Evolutionary conservation across 2,113 vertebrate species (phyloP).

Genomic region (Neodon shergylaensis): DNA sequence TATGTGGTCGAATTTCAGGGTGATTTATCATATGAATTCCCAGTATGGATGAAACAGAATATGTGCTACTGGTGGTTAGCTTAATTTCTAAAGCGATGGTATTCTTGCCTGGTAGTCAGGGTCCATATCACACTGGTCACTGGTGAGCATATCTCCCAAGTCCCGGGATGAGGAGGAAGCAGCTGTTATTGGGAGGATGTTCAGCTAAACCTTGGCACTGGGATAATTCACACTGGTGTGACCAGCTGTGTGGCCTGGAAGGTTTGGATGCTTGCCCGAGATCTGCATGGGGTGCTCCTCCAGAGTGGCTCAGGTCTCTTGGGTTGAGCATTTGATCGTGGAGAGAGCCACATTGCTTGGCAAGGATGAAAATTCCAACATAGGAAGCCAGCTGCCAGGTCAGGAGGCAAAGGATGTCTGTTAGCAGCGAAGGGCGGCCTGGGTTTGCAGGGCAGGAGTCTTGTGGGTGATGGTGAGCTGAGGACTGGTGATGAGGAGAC

Average conservation of each 20-base stretch:
- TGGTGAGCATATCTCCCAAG: neutral
- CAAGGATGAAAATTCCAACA: neutral
- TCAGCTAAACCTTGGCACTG: fast-evolving
- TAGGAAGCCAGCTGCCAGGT: neutral
- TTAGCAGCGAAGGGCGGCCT: neutral
- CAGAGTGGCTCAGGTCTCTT: too few species aligned
- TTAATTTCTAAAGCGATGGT: neutral
- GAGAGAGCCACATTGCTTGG: neutral
- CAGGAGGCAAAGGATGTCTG: too few species aligned
- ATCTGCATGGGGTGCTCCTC: neutral
- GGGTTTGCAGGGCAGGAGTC: neutral
- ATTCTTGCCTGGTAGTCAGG: neutral
- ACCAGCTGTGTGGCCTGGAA: neutral
- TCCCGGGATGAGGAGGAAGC: neutral
- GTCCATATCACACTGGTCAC: neutral
- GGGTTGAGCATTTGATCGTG: neutral
- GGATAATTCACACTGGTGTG: too few species aligned
- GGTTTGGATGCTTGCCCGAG: neutral
- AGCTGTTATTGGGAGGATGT: fast-evolving
- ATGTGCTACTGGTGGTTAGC: neutral
- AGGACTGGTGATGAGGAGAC: neutral
- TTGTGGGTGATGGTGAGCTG: neutral
- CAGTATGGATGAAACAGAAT: neutral
- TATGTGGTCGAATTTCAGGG: neutral
- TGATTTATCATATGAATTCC: neutral